Base-by-base conservation (phyloP, 2,113 vertebrate species). In the Myocastor coypus region DNA sequence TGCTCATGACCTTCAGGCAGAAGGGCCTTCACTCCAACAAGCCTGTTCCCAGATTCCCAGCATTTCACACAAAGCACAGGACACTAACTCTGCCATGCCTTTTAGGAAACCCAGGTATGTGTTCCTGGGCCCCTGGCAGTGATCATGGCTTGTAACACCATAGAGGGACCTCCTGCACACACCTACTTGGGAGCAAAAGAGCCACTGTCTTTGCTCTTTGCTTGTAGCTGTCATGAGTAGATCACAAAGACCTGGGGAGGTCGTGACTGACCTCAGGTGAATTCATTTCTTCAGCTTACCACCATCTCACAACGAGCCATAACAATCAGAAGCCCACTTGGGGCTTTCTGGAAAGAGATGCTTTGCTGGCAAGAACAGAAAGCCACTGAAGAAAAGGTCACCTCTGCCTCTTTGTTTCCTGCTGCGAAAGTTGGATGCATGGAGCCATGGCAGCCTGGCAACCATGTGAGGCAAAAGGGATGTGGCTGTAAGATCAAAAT, bases 21-120 rank as follows among this genome's bases (percentile, higher is more conserved):
- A 63, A n/a, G 30, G 61, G 7, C n/a, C n/a, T 57, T 46, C 66
- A 32, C n/a, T 28, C 68, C n/a, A 37, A 3, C 10, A 26, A 11
- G 40, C 19, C 19, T 9, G 46, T 34, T 30, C 82, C 55, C 37
- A 16, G 88, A 3, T 55, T 34, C 10, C 34, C 34, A 17, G 19
- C 4, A 0, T 50, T 6, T 32, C 63, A 28, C 0, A 7, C 0
- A 22, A 50, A n/a, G 73, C 52, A 89, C n/a, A 13, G 14, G 78
- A 52, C 4, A 20, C 12, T 28, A 10, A 1, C 32, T 20, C 7
- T 77, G 50, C 42, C 64, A 40, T 46, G 37, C 16, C 57, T 83
- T 80, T 69, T 34, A 88, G 42, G 28, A 26, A 55, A 37, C 52
- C 24, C 28, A 28, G 20, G n/a, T 78, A 77, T 16, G 75, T 50